A percentile compares a stretch with the other conserved stretches of the same genome.
These are phyloP conservation scores for Lamprotornis superbus DNA, from an alignment of 2,113 vertebrate genomes.

Conservation along the genomic window DNA sequence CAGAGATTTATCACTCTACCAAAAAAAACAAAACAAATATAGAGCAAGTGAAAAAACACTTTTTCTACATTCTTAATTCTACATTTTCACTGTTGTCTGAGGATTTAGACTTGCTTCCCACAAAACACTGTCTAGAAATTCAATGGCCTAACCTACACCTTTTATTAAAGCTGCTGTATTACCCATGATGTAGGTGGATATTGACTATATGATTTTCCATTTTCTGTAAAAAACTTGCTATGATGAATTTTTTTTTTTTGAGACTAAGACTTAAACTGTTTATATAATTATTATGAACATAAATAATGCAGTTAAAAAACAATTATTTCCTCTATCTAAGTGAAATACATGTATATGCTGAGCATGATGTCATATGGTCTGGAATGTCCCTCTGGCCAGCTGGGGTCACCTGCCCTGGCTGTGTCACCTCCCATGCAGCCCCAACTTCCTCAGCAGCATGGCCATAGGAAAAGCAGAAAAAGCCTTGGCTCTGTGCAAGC, in stretches of 20 bases:
- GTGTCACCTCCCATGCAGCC: neutral
- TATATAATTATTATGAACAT: neutral
- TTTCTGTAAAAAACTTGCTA: neutral
- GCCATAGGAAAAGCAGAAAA: neutral
- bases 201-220: neutral
- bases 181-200: neutral
- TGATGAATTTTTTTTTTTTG: neutral
- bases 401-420: neutral
- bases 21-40: neutral
- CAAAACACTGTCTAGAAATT: neutral
- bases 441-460: neutral
- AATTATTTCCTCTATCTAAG: neutral
- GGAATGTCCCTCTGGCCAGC: neutral
- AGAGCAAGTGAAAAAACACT: neutral
- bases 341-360: neutral
- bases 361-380: neutral
- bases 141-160: neutral
- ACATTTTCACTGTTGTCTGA: neutral
- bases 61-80: neutral
- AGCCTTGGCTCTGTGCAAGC: neutral
- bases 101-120: neutral
- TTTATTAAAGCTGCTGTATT: neutral
- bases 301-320: neutral
- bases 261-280: neutral
- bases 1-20: neutral